phyloP scores from a whole-genome alignment of 2,888 invertebrate species.

The Drosophila colorata region DNA sequence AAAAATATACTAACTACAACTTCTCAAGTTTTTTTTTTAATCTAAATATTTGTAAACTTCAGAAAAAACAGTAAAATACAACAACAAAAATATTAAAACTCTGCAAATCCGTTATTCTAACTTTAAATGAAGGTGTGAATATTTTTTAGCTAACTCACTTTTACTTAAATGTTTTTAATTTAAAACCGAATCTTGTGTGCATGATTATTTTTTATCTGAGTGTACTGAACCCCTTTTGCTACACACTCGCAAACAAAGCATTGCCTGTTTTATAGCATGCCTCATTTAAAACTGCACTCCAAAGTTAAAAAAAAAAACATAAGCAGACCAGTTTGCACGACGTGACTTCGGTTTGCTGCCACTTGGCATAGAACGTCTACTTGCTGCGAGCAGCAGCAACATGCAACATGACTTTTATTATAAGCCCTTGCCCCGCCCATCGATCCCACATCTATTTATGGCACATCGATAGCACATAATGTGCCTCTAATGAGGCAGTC shows the following conservation, averaged over 20 bases:
- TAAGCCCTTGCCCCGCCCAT: slow-evolving; percentile 13
- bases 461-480: slow-evolving; percentile 26
- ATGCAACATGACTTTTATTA: slow-evolving; percentile 27
- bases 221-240: slow-evolving; percentile 18
- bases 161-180: no score
- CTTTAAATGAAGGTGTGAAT: no score
- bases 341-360: slow-evolving; percentile 8
- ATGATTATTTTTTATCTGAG: background rate
- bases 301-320: slow-evolving; percentile 8
- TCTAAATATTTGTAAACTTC: no score
- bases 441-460: slow-evolving; percentile 16
- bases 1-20: no score
- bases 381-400: slow-evolving; percentile 4
- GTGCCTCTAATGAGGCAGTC: slow-evolving; percentile 43
- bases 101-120: no score
- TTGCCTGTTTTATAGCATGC: slow-evolving; percentile 37
- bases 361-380: slow-evolving; percentile 15
- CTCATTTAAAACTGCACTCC: slow-evolving; percentile 43
- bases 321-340: slow-evolving; percentile 28
- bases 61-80: no score
- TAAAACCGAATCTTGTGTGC: no score
- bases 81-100: no score
- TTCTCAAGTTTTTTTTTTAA: no score
- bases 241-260: slow-evolving; percentile 33
- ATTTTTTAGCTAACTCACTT: no score